A percentile compares a stretch with the other conserved stretches of the same genome.
These are phyloP conservation scores for Pantala flavescens DNA, from an alignment of 1,140 invertebrate species.

Conservation along the genomic window DNA sequence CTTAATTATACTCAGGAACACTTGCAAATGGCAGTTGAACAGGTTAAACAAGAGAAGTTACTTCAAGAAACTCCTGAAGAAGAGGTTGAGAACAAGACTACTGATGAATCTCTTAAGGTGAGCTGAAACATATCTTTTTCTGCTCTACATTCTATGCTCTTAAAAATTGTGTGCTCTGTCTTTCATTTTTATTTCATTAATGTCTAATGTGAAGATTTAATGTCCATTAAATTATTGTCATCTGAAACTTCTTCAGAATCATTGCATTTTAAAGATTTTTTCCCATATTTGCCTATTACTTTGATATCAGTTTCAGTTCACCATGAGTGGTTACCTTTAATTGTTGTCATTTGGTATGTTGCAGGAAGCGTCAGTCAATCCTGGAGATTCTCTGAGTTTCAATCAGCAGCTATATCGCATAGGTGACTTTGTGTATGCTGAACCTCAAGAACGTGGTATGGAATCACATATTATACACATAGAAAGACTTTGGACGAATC, in stretches of 20 bases:
- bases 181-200: slow-evolving; percentile 12
- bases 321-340: too few species aligned
- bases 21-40: slow-evolving; percentile 59
- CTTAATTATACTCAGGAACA: slow-evolving; percentile 66
- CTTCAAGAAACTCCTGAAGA: slow-evolving; percentile 49
- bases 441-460: slow-evolving; percentile 63
- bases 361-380: slow-evolving; percentile 15
- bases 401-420: slow-evolving; percentile 64
- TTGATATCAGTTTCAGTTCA: too few species aligned
- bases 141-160: neutral
- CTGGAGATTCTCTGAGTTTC: slow-evolving; percentile 43
- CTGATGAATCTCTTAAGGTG: slow-evolving; percentile 22
- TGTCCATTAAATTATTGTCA: too few species aligned
- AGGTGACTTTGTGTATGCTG: slow-evolving; percentile 86
- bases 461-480: slow-evolving; percentile 81
- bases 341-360: neutral
- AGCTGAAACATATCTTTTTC: too few species aligned
- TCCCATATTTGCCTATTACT: too few species aligned
- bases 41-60: slow-evolving; percentile 63
- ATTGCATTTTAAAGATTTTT: too few species aligned
- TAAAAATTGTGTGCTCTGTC: slow-evolving; percentile 1
- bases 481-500: slow-evolving; percentile 75
- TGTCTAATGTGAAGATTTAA: too few species aligned
- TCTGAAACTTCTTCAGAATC: too few species aligned
- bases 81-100: slow-evolving; percentile 26